Conservation (phyloP, 2,888 invertebrate genomes). For the Noctua janthina region DNA sequence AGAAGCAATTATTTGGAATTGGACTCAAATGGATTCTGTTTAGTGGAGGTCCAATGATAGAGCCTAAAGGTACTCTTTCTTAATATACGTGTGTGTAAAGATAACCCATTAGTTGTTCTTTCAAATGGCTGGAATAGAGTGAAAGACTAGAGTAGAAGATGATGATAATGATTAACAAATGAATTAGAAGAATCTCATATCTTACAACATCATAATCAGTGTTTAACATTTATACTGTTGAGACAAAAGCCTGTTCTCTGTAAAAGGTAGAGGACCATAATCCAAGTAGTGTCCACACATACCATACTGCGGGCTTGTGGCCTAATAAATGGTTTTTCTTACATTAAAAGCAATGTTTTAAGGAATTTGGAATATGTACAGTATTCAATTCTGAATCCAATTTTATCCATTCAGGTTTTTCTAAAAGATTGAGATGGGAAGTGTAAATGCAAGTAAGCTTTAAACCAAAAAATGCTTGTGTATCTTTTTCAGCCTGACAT, state of each 20-base stretch:
- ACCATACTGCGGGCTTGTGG: too few species aligned
- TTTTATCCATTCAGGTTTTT: not conserved
- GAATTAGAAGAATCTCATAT: not conserved
- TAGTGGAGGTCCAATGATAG: not conserved
- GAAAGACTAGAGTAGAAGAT: not conserved
- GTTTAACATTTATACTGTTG: not conserved
- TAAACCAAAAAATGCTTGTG: not conserved
- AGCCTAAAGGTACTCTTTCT: not conserved
- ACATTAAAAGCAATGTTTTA: not conserved
- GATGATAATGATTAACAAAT: not conserved
- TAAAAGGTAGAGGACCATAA: too few species aligned
- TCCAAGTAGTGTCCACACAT: not conserved
- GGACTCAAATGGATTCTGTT: not conserved
- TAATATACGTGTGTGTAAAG: not conserved
- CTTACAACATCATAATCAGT: not conserved
- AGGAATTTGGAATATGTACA: not conserved
- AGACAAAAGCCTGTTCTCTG: not conserved
- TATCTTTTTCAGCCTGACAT: constrained; percentile 37
- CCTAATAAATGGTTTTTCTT: too few species aligned
- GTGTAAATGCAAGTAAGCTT: constrained; percentile 32
- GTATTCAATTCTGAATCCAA: not conserved
- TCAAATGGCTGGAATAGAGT: not conserved
- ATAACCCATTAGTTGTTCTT: not conserved
- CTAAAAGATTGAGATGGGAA: not conserved
- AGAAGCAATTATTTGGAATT: not conserved